Evolutionary conservation across 2,888 invertebrate species (phyloP).

Genomic region (Endotricha flammealis): DNA sequence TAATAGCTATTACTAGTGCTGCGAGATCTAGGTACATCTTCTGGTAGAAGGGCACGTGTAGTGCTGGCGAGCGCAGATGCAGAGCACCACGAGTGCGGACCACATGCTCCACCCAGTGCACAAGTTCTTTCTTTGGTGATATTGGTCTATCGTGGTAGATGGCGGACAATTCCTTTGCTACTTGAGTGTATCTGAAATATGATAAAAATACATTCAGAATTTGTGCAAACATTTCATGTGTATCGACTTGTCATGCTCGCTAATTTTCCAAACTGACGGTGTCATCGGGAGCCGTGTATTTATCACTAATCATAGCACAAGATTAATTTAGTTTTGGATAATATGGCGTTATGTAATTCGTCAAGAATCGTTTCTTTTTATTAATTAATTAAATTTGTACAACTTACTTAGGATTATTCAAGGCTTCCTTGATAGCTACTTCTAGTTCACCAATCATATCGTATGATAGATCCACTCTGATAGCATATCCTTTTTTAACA

Average conservation of each 20-base stretch:
- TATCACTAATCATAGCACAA: no score
- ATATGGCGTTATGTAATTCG: no score
- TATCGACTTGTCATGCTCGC: no score
- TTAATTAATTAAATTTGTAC: no score
- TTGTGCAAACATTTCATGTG: no score
- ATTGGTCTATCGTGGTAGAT: constrained; percentile 35
- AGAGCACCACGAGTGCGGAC: constrained; percentile 24
- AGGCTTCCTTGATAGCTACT: constrained; percentile 11
- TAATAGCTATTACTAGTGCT: constrained; percentile 10
- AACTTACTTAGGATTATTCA: constrained; percentile 11
- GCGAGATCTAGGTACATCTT: constrained; percentile 12
- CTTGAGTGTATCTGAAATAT: constrained; percentile 23
- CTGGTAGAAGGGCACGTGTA: constrained; percentile 19
- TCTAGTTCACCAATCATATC: constrained; percentile 9
- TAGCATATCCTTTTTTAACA: constrained; percentile 13
- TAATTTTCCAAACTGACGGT: no score
- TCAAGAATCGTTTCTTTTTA: no score
- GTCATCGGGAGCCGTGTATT: no score
- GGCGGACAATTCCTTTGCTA: constrained; percentile 20
- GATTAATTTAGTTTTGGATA: not conserved
- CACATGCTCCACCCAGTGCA: constrained; percentile 38
- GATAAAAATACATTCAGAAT: no score
- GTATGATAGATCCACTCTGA: constrained; percentile 3
- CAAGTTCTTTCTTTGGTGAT: constrained; percentile 42
- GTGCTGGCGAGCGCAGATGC: constrained; percentile 25